Percentiles rank a stretch among this genome's conserved stretches.
phyloP scores from a whole-genome alignment of 2,113 vertebrate species.

The Coregonus clupeaformis region DNA sequence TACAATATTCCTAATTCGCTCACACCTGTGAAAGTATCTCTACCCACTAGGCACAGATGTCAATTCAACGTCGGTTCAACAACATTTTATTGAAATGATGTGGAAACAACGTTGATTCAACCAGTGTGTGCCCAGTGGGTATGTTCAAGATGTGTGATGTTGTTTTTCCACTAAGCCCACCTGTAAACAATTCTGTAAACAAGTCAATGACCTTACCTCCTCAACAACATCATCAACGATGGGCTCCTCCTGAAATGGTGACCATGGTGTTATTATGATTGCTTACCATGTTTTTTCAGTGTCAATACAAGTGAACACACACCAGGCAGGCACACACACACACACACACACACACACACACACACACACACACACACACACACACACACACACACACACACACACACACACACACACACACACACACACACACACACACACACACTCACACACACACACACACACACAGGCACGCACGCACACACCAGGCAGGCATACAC shows the following conservation, averaged over 20 bases:
- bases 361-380: background rate
- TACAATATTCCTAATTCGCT: too few species aligned
- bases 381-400: conserved; percentile 19
- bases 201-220: conserved; percentile 8
- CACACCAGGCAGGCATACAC: too few species aligned
- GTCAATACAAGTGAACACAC: background rate
- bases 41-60: too few species aligned
- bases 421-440: conserved; percentile 11
- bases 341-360: background rate
- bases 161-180: background rate
- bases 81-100: too few species aligned
- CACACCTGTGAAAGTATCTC: too few species aligned
- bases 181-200: background rate
- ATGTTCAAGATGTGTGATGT: too few species aligned
- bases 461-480: conserved; percentile 2
- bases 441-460: background rate
- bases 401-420: background rate
- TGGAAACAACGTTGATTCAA: too few species aligned
- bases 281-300: background rate
- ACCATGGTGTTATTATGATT: too few species aligned
- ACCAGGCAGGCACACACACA: background rate
- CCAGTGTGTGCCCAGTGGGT: too few species aligned
- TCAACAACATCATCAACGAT: conserved; percentile 52
- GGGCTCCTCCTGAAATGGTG: conserved; percentile 50
- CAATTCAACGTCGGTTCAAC: too few species aligned